phyloP scores from a whole-genome alignment of 2,888 invertebrate genomes.

The Coelogynopora nodosa region DNA sequence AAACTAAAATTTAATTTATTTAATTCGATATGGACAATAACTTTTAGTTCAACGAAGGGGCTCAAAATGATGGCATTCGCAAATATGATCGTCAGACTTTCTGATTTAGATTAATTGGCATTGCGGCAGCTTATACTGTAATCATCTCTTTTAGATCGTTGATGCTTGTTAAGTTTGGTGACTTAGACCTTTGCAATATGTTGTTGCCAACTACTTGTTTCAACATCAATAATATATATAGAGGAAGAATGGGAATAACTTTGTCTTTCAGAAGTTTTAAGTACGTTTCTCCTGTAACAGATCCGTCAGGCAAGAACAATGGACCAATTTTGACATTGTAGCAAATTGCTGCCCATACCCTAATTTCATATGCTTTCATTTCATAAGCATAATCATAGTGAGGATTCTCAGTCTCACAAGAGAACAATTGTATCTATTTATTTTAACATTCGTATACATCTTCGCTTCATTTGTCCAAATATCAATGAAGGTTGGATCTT shows the following conservation, averaged over 20 bases:
- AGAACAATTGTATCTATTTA: constrained; percentile 7
- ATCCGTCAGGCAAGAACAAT: neutral
- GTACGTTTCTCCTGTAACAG: constrained; percentile 10
- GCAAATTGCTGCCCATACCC: constrained; percentile 25
- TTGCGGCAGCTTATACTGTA: neutral
- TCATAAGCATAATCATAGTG: constrained; percentile 1
- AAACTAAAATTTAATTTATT: no score
- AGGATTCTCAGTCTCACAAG: neutral
- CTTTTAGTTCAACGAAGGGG: neutral
- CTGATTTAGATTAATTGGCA: constrained; percentile 9
- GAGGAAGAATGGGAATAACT: constrained; percentile 12
- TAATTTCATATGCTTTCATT: constrained; percentile 1
- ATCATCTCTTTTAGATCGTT: neutral
- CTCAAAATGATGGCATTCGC: neutral
- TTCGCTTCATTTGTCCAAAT: constrained; percentile 37
- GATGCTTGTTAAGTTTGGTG: neutral
- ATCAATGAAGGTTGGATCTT: constrained; percentile 29
- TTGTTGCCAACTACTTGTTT: neutral
- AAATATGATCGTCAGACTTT: neutral
- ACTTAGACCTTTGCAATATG: neutral
- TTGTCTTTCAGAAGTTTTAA: constrained; percentile 17
- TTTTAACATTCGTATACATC: constrained; percentile 18
- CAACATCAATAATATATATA: neutral
- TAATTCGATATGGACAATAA: no score
- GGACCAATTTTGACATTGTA: neutral